Evolutionary conservation across 2,888 invertebrate genomes (phyloP), one percentile per base, ranked within the genome.

Genomic region (Eledona agricola): DNA sequence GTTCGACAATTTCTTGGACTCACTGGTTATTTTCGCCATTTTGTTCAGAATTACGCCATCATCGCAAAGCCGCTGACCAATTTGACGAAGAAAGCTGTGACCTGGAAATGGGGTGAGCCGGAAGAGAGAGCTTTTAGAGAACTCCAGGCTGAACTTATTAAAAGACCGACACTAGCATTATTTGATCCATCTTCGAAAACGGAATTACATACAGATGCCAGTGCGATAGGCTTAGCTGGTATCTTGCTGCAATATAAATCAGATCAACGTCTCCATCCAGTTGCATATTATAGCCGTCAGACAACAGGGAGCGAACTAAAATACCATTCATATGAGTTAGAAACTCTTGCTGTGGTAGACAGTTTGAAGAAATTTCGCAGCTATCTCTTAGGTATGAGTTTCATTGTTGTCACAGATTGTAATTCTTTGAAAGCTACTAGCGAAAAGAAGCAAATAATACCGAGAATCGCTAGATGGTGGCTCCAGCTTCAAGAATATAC

Each of bases 261-360:
- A 9, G 63, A 64, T 6, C 46, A 55, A 22, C 31, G 47, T 3
- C 32, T 65, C 37, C 58, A 65, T 20, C 65, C 65, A 1, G 62
- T 70, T 4, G 64, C 66, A 1, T 75, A 70, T 46, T 67, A 60
- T 19, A 72, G 71, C 26, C 59, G 69, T 3, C 68, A 67, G 31
- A 66, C 72, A 0, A 63, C 64, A 0, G 52, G 46, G 1, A 58
- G 63, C 1, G 75, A 77, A 56, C 37, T 47, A 9, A 67, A 62
- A 17, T 73, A 70, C 20, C 68, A 69, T 17, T 67, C 67, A 0
- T 70, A 69, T 15, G 75, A 77, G 22, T 46, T 69, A n/a, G 71
- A 76, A 42, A 65, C 62, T 1, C 54, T 76, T n/a, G 73, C 72
- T 0, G 65, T 75, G 0, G 67, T 74, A 0, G 65, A 60, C 37